Evolutionary conservation across 2,113 vertebrate species (phyloP).

Genomic region (Eupsittula cactorum): DNA sequence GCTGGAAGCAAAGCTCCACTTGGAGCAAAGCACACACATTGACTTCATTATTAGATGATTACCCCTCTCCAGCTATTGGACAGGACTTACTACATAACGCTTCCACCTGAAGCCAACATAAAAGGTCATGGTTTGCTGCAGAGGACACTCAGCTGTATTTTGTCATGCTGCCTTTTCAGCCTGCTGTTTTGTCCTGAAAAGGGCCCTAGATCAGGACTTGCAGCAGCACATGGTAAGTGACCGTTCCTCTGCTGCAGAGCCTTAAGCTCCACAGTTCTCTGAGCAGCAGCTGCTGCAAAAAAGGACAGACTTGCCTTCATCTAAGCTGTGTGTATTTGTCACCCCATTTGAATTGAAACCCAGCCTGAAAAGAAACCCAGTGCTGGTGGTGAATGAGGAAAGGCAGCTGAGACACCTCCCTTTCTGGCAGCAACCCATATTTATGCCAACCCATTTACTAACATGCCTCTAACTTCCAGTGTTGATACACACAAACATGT

Average conservation of each 20-base stretch:
- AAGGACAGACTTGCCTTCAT: background rate
- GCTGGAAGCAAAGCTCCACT: background rate
- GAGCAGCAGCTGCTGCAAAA: background rate
- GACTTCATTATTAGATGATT: background rate
- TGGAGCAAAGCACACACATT: fast-evolving
- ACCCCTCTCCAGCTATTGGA: background rate
- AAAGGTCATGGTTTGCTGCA: background rate
- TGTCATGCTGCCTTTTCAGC: background rate
- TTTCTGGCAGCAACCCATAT: background rate
- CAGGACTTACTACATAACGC: background rate
- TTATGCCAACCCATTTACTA: background rate
- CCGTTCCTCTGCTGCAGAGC: background rate
- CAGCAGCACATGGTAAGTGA: background rate
- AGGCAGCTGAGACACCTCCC: background rate
- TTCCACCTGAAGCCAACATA: background rate
- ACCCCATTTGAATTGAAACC: background rate
- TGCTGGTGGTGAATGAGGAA: background rate
- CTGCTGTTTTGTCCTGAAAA: background rate
- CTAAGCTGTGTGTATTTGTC: background rate
- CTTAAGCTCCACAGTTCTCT: background rate
- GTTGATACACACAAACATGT: background rate
- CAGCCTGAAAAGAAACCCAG: background rate
- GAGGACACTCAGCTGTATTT: background rate
- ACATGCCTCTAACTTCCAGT: background rate
- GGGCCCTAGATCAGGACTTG: background rate